Percentiles rank a stretch among this genome's conserved stretches.
phyloP scores from a whole-genome alignment of 2,797 vertebrate species.

The Girardinus metallicus region DNA sequence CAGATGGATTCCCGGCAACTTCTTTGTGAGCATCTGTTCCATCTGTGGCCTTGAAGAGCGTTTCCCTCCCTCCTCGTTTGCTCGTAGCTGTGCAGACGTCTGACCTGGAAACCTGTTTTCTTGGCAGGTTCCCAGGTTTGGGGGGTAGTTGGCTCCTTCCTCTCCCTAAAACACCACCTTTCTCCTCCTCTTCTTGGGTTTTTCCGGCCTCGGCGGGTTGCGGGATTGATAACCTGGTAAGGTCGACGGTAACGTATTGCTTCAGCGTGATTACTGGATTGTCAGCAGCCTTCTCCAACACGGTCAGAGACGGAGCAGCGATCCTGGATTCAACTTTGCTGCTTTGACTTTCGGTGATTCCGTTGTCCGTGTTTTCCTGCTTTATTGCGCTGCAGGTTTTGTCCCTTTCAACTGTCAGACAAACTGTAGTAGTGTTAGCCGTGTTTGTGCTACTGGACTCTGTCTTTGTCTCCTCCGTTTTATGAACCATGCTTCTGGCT shows the following conservation, averaged over 20 bases:
- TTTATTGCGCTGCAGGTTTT: constrained; percentile 44
- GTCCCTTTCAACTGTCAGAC: constrained; percentile 11
- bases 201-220: constrained; percentile 41
- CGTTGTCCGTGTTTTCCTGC: constrained; percentile 34
- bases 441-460: constrained; percentile 32
- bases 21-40: constrained; percentile 57
- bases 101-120: constrained; percentile 54
- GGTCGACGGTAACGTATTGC: constrained; percentile 78
- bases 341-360: constrained; percentile 34
- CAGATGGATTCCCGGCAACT: constrained; percentile 20
- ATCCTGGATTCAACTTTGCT: constrained; percentile 26
- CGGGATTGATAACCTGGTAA: constrained; percentile 74
- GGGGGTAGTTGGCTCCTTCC: constrained; percentile 37
- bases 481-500: constrained; percentile 51
- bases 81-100: constrained; percentile 56
- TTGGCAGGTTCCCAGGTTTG: constrained; percentile 38
- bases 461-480: constrained; percentile 9
- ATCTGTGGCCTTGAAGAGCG: constrained; percentile 73
- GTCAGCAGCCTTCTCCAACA: constrained; percentile 48
- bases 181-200: constrained; percentile 26
- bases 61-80: constrained; percentile 76
- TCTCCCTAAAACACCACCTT: constrained; percentile 28
- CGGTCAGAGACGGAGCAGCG: neutral
- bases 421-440: constrained; percentile 26
- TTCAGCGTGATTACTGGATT: constrained; percentile 68